Evolutionary conservation across 1,140 invertebrate species (phyloP).

Genomic region (Probaryconus sp.): DNA sequence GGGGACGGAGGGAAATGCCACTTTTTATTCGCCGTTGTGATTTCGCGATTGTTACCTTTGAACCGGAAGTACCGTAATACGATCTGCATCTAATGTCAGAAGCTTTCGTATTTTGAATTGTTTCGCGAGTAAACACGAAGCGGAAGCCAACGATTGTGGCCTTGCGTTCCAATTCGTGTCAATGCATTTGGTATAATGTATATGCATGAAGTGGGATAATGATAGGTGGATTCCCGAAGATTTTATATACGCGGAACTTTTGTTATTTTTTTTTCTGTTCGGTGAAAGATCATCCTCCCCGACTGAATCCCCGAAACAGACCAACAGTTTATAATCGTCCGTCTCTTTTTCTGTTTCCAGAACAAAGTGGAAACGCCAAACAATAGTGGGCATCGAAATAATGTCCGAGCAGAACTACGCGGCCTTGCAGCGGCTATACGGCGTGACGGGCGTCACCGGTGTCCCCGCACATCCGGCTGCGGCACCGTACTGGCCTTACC

Average conservation of each 20-base stretch:
- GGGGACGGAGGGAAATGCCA: neutral
- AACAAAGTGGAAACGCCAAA: constrained; percentile 99
- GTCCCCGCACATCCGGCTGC: constrained; percentile 81
- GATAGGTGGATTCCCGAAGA: too few species aligned
- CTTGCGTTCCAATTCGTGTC: constrained; percentile 5
- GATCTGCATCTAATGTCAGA: neutral
- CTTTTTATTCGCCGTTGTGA: constrained; percentile 26
- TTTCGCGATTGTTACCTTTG: constrained; percentile 18
- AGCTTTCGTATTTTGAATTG: neutral
- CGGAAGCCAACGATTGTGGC: constrained; percentile 13
- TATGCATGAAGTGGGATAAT: constrained; percentile 9
- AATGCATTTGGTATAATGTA: too few species aligned
- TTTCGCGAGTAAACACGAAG: too few species aligned
- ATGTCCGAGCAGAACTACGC: constrained; percentile 98
- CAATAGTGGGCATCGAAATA: constrained; percentile 96
- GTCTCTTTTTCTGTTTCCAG: constrained; percentile 81
- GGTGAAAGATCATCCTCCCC: too few species aligned
- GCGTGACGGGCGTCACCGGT: constrained; percentile 78
- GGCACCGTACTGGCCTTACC: constrained; percentile 81
- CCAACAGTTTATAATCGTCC: too few species aligned
- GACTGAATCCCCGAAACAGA: too few species aligned
- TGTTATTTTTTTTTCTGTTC: too few species aligned
- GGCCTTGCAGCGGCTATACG: constrained; percentile 95
- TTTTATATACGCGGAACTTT: too few species aligned
- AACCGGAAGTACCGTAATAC: constrained; percentile 25